phyloP scores from a whole-genome alignment of 2,797 vertebrate genomes.

The Chaunax sp. region DNA sequence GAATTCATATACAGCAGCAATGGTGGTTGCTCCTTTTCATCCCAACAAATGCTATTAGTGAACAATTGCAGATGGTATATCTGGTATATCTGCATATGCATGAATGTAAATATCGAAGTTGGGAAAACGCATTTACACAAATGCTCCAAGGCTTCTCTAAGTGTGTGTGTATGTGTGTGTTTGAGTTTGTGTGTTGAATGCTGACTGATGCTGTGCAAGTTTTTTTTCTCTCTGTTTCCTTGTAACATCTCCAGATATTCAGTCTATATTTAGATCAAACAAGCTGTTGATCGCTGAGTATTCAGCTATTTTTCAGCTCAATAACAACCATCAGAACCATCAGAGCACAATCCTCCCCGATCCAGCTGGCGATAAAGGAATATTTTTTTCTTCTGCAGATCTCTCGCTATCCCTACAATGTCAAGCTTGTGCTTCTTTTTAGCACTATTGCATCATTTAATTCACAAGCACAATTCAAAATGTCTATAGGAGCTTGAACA shows the following conservation, averaged over 20 bases:
- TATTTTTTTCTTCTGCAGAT: conserved; percentile 10
- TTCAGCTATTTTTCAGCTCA: conserved; percentile 41
- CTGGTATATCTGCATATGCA: conserved; percentile 56
- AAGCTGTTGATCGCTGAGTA: conserved; percentile 51
- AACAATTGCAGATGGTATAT: conserved; percentile 36
- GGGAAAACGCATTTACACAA: conserved; percentile 24
- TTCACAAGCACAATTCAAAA: no score
- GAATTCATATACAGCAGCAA: conserved; percentile 19
- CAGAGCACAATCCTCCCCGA: conserved; percentile 18
- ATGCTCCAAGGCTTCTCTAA: conserved; percentile 22
- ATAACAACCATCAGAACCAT: conserved; percentile 37
- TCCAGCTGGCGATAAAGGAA: conserved; percentile 15
- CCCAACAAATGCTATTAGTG: conserved; percentile 30
- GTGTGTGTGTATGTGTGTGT: conserved; percentile 4
- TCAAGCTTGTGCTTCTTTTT: neutral
- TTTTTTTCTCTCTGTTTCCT: conserved; percentile 28
- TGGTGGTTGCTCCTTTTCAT: conserved; percentile 17
- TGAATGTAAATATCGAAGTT: conserved; percentile 32
- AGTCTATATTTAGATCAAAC: conserved; percentile 70
- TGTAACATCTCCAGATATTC: conserved; percentile 50
- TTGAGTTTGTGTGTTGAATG: conserved; percentile 17
- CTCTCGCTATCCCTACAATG: conserved; percentile 8
- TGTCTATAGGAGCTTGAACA: neutral
- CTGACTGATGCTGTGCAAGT: conserved; percentile 35
- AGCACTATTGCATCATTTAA: neutral